Conservation (phyloP, 2,888 invertebrate genomes). For the Nomada goodeniana region DNA sequence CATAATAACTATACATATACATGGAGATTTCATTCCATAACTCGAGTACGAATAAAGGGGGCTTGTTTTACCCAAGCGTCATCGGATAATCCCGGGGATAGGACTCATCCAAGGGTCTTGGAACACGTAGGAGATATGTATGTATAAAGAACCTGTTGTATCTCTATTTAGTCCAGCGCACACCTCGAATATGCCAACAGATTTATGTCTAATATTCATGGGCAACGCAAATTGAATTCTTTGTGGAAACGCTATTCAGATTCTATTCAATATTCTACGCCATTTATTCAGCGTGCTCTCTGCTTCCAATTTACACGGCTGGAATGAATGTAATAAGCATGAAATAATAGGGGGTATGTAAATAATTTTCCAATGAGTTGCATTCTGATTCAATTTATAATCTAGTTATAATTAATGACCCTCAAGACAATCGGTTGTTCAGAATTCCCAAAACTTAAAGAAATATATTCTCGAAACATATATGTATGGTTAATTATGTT, state of each 20-base stretch:
- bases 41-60: constrained; percentile 23
- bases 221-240: background rate
- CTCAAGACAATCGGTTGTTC: too few species aligned
- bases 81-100: constrained; percentile 22
- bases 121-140: constrained; percentile 14
- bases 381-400: too few species aligned
- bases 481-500: background rate
- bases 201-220: constrained; percentile 12
- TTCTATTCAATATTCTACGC: too few species aligned
- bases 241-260: background rate
- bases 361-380: too few species aligned
- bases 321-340: background rate
- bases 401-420: too few species aligned
- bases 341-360: too few species aligned
- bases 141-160: constrained; percentile 12
- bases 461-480: too few species aligned
- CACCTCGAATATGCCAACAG: background rate
- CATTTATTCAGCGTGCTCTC: too few species aligned
- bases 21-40: constrained; percentile 18
- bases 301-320: background rate
- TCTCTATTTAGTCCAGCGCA: constrained; percentile 20
- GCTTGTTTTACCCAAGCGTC: constrained; percentile 19
- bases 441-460: too few species aligned
- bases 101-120: constrained; percentile 9
- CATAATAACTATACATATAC: background rate